Conservation (phyloP, 1,140 invertebrate species). For the Drosophila mojavensis region DNA sequence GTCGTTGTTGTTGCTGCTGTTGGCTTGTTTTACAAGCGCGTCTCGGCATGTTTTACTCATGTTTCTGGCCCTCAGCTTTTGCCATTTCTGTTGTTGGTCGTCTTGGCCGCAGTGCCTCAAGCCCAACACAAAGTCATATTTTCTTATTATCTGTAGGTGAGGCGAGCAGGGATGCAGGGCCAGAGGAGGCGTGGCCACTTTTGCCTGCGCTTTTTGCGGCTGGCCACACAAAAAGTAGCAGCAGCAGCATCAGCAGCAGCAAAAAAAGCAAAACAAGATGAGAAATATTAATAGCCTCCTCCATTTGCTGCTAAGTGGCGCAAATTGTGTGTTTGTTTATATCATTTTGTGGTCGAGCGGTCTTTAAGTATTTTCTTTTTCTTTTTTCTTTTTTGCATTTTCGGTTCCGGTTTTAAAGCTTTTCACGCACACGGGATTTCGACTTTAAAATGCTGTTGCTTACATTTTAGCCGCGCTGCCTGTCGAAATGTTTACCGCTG, state of each 20-base stretch:
- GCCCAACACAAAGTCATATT: conserved; percentile 72
- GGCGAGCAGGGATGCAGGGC: background rate
- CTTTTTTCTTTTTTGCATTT: too few species aligned
- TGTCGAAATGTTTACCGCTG: conserved; percentile 31
- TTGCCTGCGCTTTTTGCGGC: conserved; percentile 65
- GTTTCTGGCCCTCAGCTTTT: conserved; percentile 37
- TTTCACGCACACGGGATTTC: background rate
- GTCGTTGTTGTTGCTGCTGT: conserved; percentile 37
- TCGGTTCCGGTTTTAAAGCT: conserved; percentile 29
- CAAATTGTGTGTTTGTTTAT: conserved; percentile 83
- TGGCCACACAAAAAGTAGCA: conserved; percentile 53
- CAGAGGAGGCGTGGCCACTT: conserved; percentile 25
- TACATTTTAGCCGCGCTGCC: conserved; percentile 9
- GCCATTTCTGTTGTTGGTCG: conserved; percentile 49
- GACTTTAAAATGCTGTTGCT: conserved; percentile 28
- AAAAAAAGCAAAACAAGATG: conserved; percentile 49
- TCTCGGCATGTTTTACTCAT: conserved; percentile 72
- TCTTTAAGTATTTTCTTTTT: conserved; percentile 54
- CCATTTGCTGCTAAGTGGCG: conserved; percentile 81
- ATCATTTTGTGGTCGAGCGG: conserved; percentile 63
- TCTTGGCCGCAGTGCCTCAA: conserved; percentile 49
- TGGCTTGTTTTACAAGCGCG: conserved; percentile 74
- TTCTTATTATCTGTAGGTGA: conserved; percentile 69
- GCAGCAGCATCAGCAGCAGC: conserved; percentile 1
- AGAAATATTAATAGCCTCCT: conserved; percentile 80